Conservation (phyloP, 2,888 invertebrate species). For the Euproctis similis region DNA sequence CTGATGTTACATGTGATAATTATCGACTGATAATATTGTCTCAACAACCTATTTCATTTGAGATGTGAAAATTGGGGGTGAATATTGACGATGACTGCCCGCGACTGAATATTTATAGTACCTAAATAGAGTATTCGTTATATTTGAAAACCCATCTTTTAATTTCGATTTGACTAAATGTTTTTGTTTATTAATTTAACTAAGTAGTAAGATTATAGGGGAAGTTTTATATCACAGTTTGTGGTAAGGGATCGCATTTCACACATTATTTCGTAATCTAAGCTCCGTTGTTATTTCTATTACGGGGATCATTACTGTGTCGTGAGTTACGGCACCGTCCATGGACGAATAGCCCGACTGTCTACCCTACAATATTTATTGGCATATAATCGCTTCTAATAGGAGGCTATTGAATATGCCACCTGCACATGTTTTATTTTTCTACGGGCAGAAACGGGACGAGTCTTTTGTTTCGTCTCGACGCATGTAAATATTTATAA, state of each 20-base stretch:
- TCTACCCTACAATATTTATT: constrained; percentile 69
- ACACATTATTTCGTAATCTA: constrained; percentile 21
- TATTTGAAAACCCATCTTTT: no score
- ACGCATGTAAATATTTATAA: constrained; percentile 65
- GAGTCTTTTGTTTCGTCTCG: constrained; percentile 31
- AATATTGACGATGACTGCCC: no score
- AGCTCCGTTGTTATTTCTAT: constrained; percentile 44
- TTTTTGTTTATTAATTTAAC: no score
- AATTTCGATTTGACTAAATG: no score
- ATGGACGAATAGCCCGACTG: constrained; percentile 55
- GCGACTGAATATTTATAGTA: no score
- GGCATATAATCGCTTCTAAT: constrained; percentile 72
- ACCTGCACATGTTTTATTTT: constrained; percentile 63
- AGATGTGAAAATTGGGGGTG: no score
- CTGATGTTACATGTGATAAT: no score
- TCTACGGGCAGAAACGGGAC: constrained; percentile 35
- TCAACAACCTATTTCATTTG: no score
- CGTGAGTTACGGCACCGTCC: constrained; percentile 59
- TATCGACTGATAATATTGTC: no score
- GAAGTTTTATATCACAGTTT: constrained; percentile 3
- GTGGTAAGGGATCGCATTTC: constrained; percentile 8
- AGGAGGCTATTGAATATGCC: constrained; percentile 71
- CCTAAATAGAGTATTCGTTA: no score
- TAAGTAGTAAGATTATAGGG: no score
- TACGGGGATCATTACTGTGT: constrained; percentile 55